These are phyloP conservation scores for Agonopterix subpropinquella DNA, from an alignment of 2,888 invertebrate genomes.

Conservation along the genomic window DNA sequence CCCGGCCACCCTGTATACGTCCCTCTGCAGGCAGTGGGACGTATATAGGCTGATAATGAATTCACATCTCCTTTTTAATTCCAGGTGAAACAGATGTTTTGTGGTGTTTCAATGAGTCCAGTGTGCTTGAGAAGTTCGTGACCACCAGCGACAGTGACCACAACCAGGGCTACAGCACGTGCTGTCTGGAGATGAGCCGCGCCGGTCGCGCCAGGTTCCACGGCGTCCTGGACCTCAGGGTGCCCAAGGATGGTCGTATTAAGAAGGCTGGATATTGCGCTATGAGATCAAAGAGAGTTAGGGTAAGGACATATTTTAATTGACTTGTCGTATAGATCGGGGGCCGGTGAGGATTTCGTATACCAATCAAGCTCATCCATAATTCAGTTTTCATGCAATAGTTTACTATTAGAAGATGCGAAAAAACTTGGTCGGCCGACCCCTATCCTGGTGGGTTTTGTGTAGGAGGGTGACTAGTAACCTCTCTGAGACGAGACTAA, in stretches of 20 bases:
- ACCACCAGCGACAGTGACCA: conserved; percentile 88
- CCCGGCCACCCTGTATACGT: too few species aligned
- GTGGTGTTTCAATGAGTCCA: conserved; percentile 81
- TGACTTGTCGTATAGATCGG: too few species aligned
- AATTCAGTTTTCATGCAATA: too few species aligned
- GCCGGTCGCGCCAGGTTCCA: conserved; percentile 83
- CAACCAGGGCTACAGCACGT: conserved; percentile 87
- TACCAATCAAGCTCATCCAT: too few species aligned
- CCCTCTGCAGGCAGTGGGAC: too few species aligned
- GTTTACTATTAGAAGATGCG: too few species aligned
- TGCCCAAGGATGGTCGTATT: conserved; percentile 87
- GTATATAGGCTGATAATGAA: too few species aligned
- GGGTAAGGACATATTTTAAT: conserved; percentile 59
- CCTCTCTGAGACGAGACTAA: too few species aligned
- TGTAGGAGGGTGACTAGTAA: too few species aligned
- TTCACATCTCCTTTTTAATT: conserved; percentile 12
- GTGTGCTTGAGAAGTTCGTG: conserved; percentile 81
- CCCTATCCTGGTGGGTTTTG: too few species aligned
- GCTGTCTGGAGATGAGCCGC: conserved; percentile 79
- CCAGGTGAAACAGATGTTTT: conserved; percentile 82
- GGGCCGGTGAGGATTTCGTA: too few species aligned
- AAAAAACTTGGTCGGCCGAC: too few species aligned
- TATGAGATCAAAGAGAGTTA: conserved; percentile 79
- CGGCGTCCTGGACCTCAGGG: conserved; percentile 80
- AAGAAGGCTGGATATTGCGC: conserved; percentile 90